Conservation (phyloP, 2,797 vertebrate species). For the Cichlasoma orientale region DNA sequence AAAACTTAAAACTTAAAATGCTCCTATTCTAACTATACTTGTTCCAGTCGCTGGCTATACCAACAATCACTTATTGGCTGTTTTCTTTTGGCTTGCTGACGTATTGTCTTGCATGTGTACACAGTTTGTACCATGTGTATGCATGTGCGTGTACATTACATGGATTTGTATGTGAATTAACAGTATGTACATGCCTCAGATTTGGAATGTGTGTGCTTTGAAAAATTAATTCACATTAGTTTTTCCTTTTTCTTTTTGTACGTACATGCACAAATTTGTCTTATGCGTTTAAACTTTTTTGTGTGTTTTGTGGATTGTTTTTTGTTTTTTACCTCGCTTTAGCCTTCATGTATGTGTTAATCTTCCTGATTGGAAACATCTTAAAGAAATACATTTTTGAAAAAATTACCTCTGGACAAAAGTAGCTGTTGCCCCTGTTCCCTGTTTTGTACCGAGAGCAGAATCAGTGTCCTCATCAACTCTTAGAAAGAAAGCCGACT, state of each 20-base stretch:
- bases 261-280: not conserved
- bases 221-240: not conserved
- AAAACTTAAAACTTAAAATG: not conserved
- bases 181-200: not conserved
- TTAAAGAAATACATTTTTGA: not conserved
- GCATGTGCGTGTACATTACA: constrained; percentile 13
- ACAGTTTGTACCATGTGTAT: not conserved
- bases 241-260: not conserved
- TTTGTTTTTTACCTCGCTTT: not conserved
- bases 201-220: not conserved
- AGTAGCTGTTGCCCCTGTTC: not conserved
- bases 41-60: constrained; percentile 36
- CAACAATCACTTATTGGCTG: constrained; percentile 31
- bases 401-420: not conserved
- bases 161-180: not conserved
- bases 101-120: constrained; percentile 28
- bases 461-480: not conserved
- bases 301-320: not conserved
- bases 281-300: not conserved
- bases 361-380: not conserved
- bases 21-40: not conserved
- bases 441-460: not conserved
- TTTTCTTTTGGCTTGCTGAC: constrained; percentile 6
- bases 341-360: not conserved
- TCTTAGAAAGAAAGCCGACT: not conserved